These are phyloP conservation scores for Leptosomus discolor DNA, from an alignment of 2,113 vertebrate genomes.

Conservation along the genomic window DNA sequence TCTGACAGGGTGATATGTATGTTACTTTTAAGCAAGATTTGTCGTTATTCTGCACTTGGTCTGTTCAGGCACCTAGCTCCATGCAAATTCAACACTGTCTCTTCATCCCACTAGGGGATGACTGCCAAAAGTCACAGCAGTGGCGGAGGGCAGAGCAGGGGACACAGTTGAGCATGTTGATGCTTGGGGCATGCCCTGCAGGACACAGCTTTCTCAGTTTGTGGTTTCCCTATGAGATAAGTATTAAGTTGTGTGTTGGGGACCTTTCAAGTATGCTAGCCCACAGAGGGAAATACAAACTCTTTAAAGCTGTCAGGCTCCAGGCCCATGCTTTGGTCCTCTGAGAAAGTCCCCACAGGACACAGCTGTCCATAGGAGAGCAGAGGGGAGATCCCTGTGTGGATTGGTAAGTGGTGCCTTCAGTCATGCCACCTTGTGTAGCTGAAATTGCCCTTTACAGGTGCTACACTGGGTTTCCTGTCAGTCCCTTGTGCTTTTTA, in stretches of 20 bases:
- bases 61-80: neutral
- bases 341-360: neutral
- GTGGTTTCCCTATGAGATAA: neutral
- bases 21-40: neutral
- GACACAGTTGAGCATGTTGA: fast-evolving
- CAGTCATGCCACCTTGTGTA: neutral
- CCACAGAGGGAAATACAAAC: neutral
- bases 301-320: neutral
- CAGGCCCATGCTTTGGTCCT: neutral
- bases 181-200: neutral
- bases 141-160: no score
- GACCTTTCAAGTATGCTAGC: neutral
- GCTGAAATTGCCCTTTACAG: neutral
- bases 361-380: fast-evolving
- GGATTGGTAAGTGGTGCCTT: fast-evolving
- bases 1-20: neutral
- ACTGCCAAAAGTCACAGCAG: neutral
- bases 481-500: neutral
- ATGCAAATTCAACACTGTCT: neutral
- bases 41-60: neutral
- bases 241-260: neutral
- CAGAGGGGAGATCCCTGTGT: neutral
- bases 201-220: neutral
- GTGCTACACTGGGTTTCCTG: neutral
- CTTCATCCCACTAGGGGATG: neutral